Evolutionary conservation across 2,888 invertebrate species (phyloP), one percentile per base, ranked within the genome.

Genomic region (Smittia sp.): DNA sequence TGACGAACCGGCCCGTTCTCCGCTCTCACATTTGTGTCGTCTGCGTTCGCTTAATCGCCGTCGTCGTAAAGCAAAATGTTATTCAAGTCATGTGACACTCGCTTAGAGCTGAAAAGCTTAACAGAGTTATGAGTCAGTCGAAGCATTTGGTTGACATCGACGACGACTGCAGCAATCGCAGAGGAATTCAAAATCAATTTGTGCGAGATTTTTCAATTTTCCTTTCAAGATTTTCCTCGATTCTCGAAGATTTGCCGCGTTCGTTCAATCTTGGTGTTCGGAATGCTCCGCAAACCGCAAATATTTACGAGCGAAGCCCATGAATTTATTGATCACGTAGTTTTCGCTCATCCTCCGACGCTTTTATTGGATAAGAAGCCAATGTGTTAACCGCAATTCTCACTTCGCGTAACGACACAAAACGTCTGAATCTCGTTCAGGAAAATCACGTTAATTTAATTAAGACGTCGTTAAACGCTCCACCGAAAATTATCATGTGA

Each of bases 391-490:
- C 20, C 9, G 3, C 32, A 46, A 46, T 46, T 46, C 46, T 46
- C 24, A 58, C 24, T 58, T 58, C 15, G 1, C 4, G 58, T 15
- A 24, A 20, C 6, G 11, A 58, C 22, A 58, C 15, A 9, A 54
- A 54, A 18, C 32, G 32, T 6, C n/a, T 15, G 46, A 46, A 15
- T 46, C 46, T 46, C 46, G 46, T 58, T 58, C 58, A 4, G 11
- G 15, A 46, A 58, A 7, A 58, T 58, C 58, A n/a, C n/a, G 63
- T 18, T 63, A 63, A 63, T 63, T 63, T 20, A 63, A 63, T 63
- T 63, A 63, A 63, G 63, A 25, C 20, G 27, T 27, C 63, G 27
- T 24, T 63, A 58, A 58, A 9, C 22, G 22, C 18, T 58, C 22
- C 13, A 3, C 58, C n/a, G 7, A 22, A 58, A 15, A 18, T 52